These are phyloP conservation scores for Arizona elegans DNA, from an alignment of 2,113 vertebrate species.

Conservation along the genomic window DNA sequence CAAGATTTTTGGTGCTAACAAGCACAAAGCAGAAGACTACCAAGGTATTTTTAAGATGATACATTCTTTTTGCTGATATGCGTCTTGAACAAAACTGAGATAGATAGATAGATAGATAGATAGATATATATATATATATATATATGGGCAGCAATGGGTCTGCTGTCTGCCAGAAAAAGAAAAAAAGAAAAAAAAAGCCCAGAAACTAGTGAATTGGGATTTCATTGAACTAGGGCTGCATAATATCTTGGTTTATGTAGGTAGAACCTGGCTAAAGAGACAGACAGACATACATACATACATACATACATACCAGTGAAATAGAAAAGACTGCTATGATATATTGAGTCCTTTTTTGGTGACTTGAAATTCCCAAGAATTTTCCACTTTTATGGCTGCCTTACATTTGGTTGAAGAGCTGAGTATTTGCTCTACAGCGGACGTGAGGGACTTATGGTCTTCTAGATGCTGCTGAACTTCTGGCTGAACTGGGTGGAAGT, in stretches of 20 bases:
- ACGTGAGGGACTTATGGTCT: background rate
- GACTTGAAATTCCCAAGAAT: background rate
- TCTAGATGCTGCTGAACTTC: background rate
- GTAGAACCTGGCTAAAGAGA: too few relatives aligned
- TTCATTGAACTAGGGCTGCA: too few relatives aligned
- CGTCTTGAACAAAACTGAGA: background rate
- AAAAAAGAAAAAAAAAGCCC: too few relatives aligned
- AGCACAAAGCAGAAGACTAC: constrained; percentile 93
- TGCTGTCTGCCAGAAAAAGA: too few relatives aligned
- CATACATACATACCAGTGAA: too few relatives aligned
- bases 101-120: too few relatives aligned
- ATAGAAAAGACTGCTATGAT: background rate
- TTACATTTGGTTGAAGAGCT: background rate
- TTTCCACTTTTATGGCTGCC: background rate
- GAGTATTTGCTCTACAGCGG: background rate
- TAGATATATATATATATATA: too few relatives aligned
- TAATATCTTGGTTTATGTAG: too few relatives aligned
- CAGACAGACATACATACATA: too few relatives aligned
- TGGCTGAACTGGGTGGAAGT: background rate
- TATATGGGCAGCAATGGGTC: too few relatives aligned
- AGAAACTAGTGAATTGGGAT: too few relatives aligned
- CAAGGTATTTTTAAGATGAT: constrained; percentile 77
- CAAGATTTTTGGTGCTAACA: constrained; percentile 94
- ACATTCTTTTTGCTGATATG: background rate
- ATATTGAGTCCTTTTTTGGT: background rate